phyloP scores from a whole-genome alignment of 2,113 vertebrate species.

The Penelope pileata region DNA sequence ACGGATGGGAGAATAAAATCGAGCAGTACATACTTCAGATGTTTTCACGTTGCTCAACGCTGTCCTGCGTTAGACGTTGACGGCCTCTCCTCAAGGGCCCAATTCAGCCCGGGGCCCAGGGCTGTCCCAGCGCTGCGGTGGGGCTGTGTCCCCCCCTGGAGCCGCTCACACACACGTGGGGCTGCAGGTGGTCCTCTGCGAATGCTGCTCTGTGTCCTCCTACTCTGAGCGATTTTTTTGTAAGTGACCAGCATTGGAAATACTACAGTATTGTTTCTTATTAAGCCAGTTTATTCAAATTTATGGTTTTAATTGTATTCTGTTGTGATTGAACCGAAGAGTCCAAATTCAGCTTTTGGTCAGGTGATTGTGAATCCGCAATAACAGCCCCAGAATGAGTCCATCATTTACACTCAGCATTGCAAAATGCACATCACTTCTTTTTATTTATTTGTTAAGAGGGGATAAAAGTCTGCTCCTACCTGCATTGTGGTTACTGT shows the following conservation, averaged over 20 bases:
- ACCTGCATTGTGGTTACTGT: not conserved
- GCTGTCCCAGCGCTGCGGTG: too few relatives aligned
- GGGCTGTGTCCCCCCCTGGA: accelerated
- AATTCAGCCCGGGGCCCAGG: too few relatives aligned
- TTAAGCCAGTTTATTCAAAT: not conserved
- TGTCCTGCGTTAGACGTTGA: not conserved
- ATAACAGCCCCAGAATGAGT: not conserved
- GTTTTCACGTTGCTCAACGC: not conserved
- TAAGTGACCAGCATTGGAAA: not conserved
- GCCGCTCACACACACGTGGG: accelerated
- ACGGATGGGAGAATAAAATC: not conserved
- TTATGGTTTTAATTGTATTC: not conserved
- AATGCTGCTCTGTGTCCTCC: not conserved
- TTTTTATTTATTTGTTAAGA: not conserved
- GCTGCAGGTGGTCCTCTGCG: not conserved
- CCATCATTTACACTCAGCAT: not conserved
- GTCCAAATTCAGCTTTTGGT: not conserved
- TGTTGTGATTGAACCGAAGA: not conserved
- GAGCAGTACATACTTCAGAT: not conserved
- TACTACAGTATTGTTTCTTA: not conserved
- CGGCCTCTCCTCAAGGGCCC: too few relatives aligned
- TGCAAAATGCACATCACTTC: not conserved
- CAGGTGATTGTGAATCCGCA: not conserved
- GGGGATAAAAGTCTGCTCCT: not conserved
- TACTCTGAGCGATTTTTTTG: not conserved